A percentile compares a stretch with the other conserved stretches of the same genome.
These are phyloP conservation scores for Achatina immaculata DNA, from an alignment of 1,140 invertebrate species.

Conservation along the genomic window DNA sequence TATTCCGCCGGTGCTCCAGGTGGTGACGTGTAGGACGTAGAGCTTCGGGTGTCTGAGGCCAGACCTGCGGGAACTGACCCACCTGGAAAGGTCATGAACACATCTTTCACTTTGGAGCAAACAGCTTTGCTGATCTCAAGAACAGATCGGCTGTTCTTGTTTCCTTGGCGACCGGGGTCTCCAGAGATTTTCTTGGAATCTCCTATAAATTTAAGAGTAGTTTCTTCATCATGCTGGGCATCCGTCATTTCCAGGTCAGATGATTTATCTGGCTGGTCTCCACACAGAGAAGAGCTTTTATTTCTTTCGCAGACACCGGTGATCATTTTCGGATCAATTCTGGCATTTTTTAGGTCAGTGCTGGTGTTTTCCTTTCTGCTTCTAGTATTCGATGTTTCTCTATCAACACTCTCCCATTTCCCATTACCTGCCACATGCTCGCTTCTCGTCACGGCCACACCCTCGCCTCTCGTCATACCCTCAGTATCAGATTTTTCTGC, in stretches of 20 bases:
- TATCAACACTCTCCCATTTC: too few relatives aligned
- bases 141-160: background rate
- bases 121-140: constrained; percentile 35
- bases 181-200: background rate
- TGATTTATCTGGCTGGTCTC: background rate
- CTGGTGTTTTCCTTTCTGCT: too few relatives aligned
- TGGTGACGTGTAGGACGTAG: background rate
- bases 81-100: constrained; percentile 13
- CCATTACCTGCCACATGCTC: too few relatives aligned
- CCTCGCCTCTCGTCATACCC: too few relatives aligned
- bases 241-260: background rate
- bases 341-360: too few relatives aligned
- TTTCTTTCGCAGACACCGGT: too few relatives aligned
- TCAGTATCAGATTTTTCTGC: too few relatives aligned
- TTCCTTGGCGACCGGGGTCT: background rate
- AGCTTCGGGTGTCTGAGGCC: background rate
- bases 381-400: too few relatives aligned
- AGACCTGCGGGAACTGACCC: background rate
- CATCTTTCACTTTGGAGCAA: constrained; percentile 29
- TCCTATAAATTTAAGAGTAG: background rate
- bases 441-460: too few relatives aligned
- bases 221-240: background rate
- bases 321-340: too few relatives aligned
- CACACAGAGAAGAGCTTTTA: background rate
- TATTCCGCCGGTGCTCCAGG: background rate